Base-by-base conservation (phyloP, 1,140 invertebrate genomes). In the Pachyrhynchus sulphureomaculatus region DNA sequence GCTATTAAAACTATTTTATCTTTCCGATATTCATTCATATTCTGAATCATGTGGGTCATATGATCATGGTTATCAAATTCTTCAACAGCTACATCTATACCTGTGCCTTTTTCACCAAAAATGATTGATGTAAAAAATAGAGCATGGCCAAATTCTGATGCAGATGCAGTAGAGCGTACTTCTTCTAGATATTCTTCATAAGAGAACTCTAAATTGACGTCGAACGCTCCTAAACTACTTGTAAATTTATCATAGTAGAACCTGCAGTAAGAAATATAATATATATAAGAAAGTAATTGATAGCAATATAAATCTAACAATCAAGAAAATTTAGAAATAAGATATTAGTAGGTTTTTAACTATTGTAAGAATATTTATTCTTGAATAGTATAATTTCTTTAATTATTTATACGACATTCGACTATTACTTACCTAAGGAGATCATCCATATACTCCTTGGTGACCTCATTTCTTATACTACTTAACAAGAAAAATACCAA, bases 241-340 rank as follows among this genome's bases (percentile, higher is more conserved):
- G 1, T 21, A 12, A 51, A 34, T 51, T 51, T 26, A 8, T 34
- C 26, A 51, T 51, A 34, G 32, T 51, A 51, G n/a, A n/a, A n/a
- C n/a, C n/a, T n/a, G n/a, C n/a, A n/a, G n/a, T n/a, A n/a, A n/a
- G n/a, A n/a, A n/a, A n/a, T n/a, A n/a, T n/a, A n/a, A n/a, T n/a
- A n/a, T n/a, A n/a, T n/a, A n/a, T n/a, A n/a, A n/a, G n/a, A n/a
- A n/a, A n/a, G n/a, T n/a, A n/a, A n/a, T n/a, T n/a, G n/a, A n/a
- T n/a, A n/a, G n/a, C n/a, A n/a, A n/a, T n/a, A n/a, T n/a, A n/a
- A n/a, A n/a, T n/a, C n/a, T n/a, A n/a, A n/a, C n/a, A n/a, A n/a
- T n/a, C n/a, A n/a, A n/a, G n/a, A n/a, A n/a, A n/a, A n/a, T n/a
- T n/a, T n/a, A n/a, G n/a, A n/a, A n/a, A n/a, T n/a, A n/a, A n/a